Conservation (phyloP, 2,113 vertebrate genomes). For the Anser cygnoides region DNA sequence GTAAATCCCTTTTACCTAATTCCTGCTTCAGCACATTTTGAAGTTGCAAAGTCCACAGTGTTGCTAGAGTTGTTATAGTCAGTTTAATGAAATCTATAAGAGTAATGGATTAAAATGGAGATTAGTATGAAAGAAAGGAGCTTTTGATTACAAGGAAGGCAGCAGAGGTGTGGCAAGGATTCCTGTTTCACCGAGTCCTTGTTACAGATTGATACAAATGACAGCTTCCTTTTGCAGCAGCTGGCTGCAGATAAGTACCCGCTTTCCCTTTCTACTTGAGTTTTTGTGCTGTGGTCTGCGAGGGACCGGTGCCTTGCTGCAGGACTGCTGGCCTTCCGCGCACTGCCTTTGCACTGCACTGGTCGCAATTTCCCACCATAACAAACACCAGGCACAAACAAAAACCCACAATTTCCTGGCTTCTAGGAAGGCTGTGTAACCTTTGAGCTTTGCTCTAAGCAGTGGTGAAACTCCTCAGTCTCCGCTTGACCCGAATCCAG, state of each 20-base stretch:
- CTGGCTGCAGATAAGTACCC: neutral
- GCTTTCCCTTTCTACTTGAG: neutral
- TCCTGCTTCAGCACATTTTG: neutral
- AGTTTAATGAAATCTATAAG: neutral
- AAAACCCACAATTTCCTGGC: neutral
- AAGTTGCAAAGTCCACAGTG: neutral
- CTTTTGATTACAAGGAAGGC: neutral
- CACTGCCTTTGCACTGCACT: neutral
- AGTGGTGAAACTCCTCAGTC: neutral
- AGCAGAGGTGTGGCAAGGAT: neutral
- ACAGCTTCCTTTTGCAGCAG: neutral
- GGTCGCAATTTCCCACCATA: neutral
- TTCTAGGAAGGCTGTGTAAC: neutral
- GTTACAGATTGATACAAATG: neutral
- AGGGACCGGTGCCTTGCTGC: neutral
- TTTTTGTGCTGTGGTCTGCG: neutral
- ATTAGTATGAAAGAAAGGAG: neutral
- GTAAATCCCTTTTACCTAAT: neutral
- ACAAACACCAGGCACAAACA: neutral
- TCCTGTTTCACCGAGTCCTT: neutral
- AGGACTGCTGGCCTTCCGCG: neutral
- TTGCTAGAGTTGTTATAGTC: neutral
- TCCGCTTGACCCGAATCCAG: neutral
- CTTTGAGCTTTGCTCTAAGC: neutral
- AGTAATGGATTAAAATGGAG: neutral